Evolutionary conservation across 2,888 invertebrate species (phyloP).

Genomic region (Campoplex nolae): DNA sequence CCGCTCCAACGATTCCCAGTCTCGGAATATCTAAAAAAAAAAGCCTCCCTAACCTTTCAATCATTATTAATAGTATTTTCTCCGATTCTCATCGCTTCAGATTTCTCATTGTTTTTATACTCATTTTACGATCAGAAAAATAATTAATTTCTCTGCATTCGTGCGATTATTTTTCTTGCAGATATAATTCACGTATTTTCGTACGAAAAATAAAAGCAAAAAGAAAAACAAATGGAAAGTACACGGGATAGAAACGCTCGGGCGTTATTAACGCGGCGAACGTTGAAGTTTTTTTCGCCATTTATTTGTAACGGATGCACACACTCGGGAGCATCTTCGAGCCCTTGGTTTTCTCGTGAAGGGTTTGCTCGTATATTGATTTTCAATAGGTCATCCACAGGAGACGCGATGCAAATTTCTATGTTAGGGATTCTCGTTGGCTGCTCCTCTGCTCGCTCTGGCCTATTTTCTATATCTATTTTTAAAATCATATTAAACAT

Average conservation of each 20-base stretch:
- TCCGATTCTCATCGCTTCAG: neutral
- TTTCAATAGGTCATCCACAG: conserved; percentile 64
- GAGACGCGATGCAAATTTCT: conserved; percentile 21
- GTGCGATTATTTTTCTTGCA: neutral
- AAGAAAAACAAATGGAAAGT: neutral
- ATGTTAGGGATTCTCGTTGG: neutral
- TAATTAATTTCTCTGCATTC: neutral
- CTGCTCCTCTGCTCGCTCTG: neutral
- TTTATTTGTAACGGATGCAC: conserved; percentile 30
- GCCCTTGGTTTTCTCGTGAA: conserved; percentile 40
- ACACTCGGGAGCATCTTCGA: conserved; percentile 24
- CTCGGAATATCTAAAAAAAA: conserved; percentile 3
- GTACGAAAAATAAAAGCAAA: conserved; percentile 2
- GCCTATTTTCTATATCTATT: conserved; percentile 1
- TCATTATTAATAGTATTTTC: neutral
- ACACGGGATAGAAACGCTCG: conserved; percentile 1
- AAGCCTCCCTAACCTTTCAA: conserved; percentile 8
- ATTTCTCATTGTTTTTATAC: neutral
- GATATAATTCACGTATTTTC: conserved; percentile 10
- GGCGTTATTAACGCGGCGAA: conserved; percentile 48
- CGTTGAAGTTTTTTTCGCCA: neutral
- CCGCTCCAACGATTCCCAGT: neutral
- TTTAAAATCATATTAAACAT: neutral
- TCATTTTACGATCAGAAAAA: neutral
- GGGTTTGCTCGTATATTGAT: conserved; percentile 59